A percentile compares a stretch with the other conserved stretches of the same genome.
Evolutionary conservation across 2,888 invertebrate genomes (phyloP).

Genomic region (Chrysotoxum bicinctum): DNA sequence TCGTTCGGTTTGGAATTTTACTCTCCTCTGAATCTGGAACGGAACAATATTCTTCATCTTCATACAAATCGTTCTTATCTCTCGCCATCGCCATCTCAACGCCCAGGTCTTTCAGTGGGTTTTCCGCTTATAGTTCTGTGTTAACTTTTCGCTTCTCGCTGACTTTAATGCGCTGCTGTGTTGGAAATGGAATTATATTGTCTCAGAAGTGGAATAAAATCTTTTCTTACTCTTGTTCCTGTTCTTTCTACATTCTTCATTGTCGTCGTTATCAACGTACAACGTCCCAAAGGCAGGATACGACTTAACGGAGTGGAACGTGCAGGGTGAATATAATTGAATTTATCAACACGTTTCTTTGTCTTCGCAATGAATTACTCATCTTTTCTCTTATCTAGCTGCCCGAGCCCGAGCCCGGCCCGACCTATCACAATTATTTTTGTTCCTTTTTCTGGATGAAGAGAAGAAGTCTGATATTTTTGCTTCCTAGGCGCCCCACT

Average conservation of each 20-base stretch:
- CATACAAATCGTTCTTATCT: slow-evolving; percentile 47
- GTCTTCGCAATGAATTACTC: slow-evolving; percentile 72
- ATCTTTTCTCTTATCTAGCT: slow-evolving; percentile 59
- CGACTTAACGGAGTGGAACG: slow-evolving; percentile 16
- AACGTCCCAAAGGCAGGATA: slow-evolving; percentile 59
- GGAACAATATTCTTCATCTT: slow-evolving; percentile 41
- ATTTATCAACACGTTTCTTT: slow-evolving; percentile 73
- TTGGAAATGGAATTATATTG: slow-evolving; percentile 72
- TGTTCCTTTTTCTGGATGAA: background rate
- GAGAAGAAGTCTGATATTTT: slow-evolving; percentile 24
- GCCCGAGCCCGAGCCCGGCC: background rate
- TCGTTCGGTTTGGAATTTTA: slow-evolving; percentile 56
- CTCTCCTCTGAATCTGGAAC: slow-evolving; percentile 35
- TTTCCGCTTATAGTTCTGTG: slow-evolving; percentile 50
- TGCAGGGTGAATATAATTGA: slow-evolving; percentile 63
- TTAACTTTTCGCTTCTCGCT: slow-evolving; percentile 67
- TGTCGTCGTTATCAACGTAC: slow-evolving; percentile 57
- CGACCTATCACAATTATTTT: background rate
- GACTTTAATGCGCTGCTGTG: slow-evolving; percentile 64
- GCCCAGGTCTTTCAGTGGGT: slow-evolving; percentile 17
- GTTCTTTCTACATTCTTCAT: slow-evolving; percentile 39
- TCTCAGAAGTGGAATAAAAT: slow-evolving; percentile 68
- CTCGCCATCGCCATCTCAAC: slow-evolving; percentile 32
- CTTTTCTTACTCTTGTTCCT: slow-evolving; percentile 45
- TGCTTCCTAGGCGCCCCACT: slow-evolving; percentile 16